Evolutionary conservation across 2,113 vertebrate species (phyloP).

Genomic region (Cebus imitator): DNA sequence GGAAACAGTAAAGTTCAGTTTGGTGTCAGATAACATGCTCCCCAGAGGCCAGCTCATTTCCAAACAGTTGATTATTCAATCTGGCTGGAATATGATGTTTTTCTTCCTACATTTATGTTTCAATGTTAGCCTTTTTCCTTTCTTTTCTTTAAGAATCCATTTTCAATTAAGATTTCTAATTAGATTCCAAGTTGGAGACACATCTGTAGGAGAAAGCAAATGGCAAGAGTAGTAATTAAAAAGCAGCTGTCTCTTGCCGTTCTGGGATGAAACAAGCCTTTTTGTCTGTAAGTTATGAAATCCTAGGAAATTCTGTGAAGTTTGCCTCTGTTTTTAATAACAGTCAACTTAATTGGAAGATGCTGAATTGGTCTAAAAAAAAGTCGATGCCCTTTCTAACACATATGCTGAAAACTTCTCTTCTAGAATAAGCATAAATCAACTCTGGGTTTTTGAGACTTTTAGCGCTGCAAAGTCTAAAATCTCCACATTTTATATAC

Average conservation of each 20-base stretch:
- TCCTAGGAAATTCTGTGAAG: neutral
- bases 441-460: neutral
- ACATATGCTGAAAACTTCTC: neutral
- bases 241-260: conserved; percentile 5
- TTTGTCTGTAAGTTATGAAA: conserved; percentile 44
- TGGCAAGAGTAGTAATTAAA: neutral
- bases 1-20: neutral
- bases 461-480: neutral
- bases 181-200: conserved; percentile 51
- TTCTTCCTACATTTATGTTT: neutral
- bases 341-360: neutral
- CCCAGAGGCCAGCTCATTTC: neutral
- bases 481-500: neutral
- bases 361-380: neutral
- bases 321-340: neutral
- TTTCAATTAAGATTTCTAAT: conserved; percentile 64
- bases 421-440: neutral
- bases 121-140: neutral
- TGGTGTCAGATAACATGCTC: neutral
- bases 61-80: neutral
- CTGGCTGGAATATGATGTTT: neutral
- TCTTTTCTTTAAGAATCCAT: neutral
- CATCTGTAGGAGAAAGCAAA: conserved; percentile 16
- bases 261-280: neutral
- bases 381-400: neutral